A percentile compares a stretch with the other conserved stretches of the same genome.
Evolutionary conservation across 2,113 vertebrate genomes (phyloP).

Genomic region (Nicator chloris): DNA sequence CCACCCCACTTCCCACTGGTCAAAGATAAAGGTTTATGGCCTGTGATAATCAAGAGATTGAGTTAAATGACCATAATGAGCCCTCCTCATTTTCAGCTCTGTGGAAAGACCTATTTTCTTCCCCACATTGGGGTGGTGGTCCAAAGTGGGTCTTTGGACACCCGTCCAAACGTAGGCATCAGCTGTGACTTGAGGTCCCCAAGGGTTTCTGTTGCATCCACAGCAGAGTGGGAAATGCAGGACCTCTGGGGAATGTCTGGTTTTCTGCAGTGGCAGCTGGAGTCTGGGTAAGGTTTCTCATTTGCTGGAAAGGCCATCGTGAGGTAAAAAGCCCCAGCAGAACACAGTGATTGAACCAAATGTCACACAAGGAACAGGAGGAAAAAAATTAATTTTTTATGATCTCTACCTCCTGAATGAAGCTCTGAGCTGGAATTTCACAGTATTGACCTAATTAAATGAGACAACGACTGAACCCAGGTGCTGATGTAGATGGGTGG

Average conservation of each 20-base stretch:
- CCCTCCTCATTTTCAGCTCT: not conserved
- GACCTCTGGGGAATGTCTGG: not conserved
- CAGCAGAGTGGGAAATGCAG: not conserved
- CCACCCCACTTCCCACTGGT: not conserved
- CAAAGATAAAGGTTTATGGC: not conserved
- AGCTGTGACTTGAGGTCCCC: not conserved
- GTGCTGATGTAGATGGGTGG: not conserved
- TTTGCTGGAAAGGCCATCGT: not conserved
- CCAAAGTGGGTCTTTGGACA: not conserved
- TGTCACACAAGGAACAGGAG: not conserved
- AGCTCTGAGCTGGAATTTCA: not conserved
- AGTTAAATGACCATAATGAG: not conserved
- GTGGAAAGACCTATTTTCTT: not conserved
- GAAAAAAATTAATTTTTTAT: not conserved
- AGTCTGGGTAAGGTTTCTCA: not conserved
- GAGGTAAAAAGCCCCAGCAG: not conserved
- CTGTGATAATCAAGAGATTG: not conserved
- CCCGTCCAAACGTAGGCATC: not conserved
- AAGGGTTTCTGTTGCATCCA: not conserved
- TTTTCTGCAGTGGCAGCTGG: not conserved
- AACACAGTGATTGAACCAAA: not conserved
- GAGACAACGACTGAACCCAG: accelerated
- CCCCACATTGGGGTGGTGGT: not conserved
- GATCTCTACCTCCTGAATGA: not conserved
- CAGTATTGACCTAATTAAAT: not conserved